Percentiles rank a stretch among this genome's conserved stretches.
Evolutionary conservation across 2,888 invertebrate species (phyloP).

Genomic region (Tridacna crocea): DNA sequence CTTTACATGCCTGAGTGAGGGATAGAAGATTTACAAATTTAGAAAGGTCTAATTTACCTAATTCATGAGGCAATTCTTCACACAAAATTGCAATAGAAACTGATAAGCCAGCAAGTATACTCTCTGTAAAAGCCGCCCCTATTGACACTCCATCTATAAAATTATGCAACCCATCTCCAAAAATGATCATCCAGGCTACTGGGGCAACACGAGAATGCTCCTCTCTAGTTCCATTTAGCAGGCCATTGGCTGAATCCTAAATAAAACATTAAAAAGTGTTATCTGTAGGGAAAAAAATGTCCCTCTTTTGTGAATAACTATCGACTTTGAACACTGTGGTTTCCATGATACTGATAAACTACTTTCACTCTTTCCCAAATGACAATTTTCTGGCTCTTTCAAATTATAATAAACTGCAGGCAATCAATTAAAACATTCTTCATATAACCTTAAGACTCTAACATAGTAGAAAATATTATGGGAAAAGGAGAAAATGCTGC

Average conservation of each 20-base stretch:
- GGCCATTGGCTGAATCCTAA: constrained; percentile 15
- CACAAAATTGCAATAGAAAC: constrained; percentile 87
- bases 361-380: too few relatives aligned
- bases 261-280: too few relatives aligned
- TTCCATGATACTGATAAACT: too few relatives aligned
- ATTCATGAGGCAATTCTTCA: constrained; percentile 88
- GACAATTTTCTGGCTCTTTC: too few relatives aligned
- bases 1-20: too few relatives aligned
- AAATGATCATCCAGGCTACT: constrained; percentile 89
- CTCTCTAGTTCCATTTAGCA: constrained; percentile 1
- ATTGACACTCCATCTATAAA: constrained; percentile 88
- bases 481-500: not conserved
- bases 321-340: too few relatives aligned
- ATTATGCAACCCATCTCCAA: constrained; percentile 88
- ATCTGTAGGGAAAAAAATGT: too few relatives aligned
- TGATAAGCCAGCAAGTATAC: constrained; percentile 86
- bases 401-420: too few relatives aligned
- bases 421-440: too few relatives aligned
- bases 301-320: too few relatives aligned
- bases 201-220: constrained; percentile 69
- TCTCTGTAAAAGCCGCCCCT: constrained; percentile 87
- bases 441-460: too few relatives aligned
- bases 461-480: not conserved
- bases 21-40: too few relatives aligned
- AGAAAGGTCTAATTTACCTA: constrained; percentile 84